A percentile compares a stretch with the other conserved stretches of the same genome.
phyloP scores from a whole-genome alignment of 2,797 vertebrate genomes.

The Vipera latastei region DNA sequence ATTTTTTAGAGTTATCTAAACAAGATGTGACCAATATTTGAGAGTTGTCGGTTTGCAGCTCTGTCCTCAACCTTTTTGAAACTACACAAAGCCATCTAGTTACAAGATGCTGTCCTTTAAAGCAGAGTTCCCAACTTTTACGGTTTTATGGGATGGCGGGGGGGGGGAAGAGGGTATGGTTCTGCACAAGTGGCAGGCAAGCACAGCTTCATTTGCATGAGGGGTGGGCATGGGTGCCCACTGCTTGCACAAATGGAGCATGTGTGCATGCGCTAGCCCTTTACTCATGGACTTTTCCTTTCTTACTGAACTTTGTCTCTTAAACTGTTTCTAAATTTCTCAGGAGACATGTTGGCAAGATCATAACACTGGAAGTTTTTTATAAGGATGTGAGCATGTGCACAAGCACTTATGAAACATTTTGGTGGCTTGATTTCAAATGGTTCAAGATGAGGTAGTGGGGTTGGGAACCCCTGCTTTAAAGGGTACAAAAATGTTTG shows the following conservation, averaged over 20 bases:
- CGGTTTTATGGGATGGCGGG: background rate
- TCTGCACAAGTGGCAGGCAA: background rate
- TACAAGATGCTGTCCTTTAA: background rate
- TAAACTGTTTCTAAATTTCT: conserved; percentile 68
- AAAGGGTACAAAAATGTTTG: background rate
- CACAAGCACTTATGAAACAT: background rate
- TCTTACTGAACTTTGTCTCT: conserved; percentile 41
- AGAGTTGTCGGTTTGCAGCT: background rate
- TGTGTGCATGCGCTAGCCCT: background rate
- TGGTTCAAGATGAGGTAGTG: background rate
- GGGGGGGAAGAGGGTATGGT: background rate
- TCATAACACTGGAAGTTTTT: conserved; percentile 64
- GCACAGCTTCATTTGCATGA: background rate
- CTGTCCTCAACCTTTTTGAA: background rate
- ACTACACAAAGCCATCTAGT: background rate
- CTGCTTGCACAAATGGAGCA: background rate
- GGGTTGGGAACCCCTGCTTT: background rate
- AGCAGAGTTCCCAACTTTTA: background rate
- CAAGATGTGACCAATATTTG: background rate
- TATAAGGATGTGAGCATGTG: conserved; percentile 5
- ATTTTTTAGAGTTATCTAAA: background rate
- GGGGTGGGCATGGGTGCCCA: background rate
- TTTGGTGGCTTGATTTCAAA: background rate
- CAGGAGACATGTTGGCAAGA: conserved; percentile 48
- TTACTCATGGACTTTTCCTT: background rate